Evolutionary conservation across 2,113 vertebrate genomes (phyloP), one percentile per base, ranked within the genome.

Genomic region (Circaetus gallicus): DNA sequence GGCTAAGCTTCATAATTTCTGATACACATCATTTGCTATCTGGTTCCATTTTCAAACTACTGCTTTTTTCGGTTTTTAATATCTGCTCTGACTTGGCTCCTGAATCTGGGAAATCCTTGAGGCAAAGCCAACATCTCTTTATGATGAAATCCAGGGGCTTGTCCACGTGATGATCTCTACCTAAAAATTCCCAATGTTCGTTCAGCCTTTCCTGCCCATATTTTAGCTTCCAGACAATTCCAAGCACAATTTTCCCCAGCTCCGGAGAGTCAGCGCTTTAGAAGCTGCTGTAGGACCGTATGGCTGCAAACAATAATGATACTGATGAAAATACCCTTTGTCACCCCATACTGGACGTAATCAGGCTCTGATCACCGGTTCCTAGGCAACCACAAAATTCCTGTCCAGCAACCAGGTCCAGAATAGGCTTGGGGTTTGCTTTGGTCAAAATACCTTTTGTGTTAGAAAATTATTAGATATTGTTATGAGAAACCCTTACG

Each of bases 341-440:
- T 52, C 93, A 82, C 90, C 85, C 78, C 78, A 53, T 58, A n/a
- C 2, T 86, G 70, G 79, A 62, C 0, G 0, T 8, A 82, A 40
- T 53, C 95, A 86, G 74, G 74, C 15, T 7, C 78, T 79, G 87
- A 72, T 45, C 34, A 6, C 78, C 24, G 3, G 96, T 97, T 97
- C 66, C 96, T 96, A 97, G 66, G 96, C 96, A 97, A 97, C 96
- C 87, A 93, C 82, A 69, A 88, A 85, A 94, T 53, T 92, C 45
- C 78, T 80, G 74, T 91, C 92, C 90, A 90, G 56, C 78, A 66
- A 81, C 22, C 28, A 80, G 66, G 9, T 90, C 90, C 74, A 66
- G 84, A 91, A 85, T 3, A 82, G 45, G 32, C 85, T 94, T 89
- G 53, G 66, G 53, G 16, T 73, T 91, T 91, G 56, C 59, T 91